phyloP scores from a whole-genome alignment of 2,888 invertebrate genomes.

The Rhyacophila evoluta region DNA sequence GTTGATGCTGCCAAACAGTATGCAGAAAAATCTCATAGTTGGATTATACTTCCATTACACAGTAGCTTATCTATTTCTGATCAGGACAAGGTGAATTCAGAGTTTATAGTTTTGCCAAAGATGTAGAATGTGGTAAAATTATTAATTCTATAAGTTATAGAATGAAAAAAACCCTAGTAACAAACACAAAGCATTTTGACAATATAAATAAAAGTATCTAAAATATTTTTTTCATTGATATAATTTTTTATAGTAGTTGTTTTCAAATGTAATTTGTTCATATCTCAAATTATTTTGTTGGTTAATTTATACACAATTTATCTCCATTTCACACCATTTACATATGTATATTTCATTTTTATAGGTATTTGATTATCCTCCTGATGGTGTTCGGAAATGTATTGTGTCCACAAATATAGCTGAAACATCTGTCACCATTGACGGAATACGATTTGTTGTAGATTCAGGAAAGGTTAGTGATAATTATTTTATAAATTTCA shows the following conservation, averaged over 20 bases:
- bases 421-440: slow-evolving; percentile 98
- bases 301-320: too few relatives aligned
- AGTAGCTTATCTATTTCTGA: slow-evolving; percentile 93
- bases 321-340: too few relatives aligned
- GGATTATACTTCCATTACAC: slow-evolving; percentile 95
- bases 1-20: slow-evolving; percentile 90
- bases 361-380: slow-evolving; percentile 93
- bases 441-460: slow-evolving; percentile 96
- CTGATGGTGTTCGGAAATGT: slow-evolving; percentile 94
- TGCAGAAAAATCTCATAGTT: slow-evolving; percentile 78
- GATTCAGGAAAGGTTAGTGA: slow-evolving; percentile 99
- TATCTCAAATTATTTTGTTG: too few relatives aligned
- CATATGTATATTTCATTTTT: slow-evolving; percentile 51
- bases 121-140: too few relatives aligned
- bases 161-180: too few relatives aligned
- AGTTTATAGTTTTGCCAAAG: neutral
- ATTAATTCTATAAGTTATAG: too few relatives aligned
- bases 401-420: slow-evolving; percentile 98
- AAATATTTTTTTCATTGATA: too few relatives aligned
- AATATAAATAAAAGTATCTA: too few relatives aligned
- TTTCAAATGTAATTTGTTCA: too few relatives aligned
- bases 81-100: slow-evolving; percentile 87
- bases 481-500: too few relatives aligned
- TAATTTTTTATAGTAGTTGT: too few relatives aligned
- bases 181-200: too few relatives aligned